Evolutionary conservation across 37 sponge, comb jelly and placozoan species (phyloP).

Genomic region (Axinella damicornis): DNA sequence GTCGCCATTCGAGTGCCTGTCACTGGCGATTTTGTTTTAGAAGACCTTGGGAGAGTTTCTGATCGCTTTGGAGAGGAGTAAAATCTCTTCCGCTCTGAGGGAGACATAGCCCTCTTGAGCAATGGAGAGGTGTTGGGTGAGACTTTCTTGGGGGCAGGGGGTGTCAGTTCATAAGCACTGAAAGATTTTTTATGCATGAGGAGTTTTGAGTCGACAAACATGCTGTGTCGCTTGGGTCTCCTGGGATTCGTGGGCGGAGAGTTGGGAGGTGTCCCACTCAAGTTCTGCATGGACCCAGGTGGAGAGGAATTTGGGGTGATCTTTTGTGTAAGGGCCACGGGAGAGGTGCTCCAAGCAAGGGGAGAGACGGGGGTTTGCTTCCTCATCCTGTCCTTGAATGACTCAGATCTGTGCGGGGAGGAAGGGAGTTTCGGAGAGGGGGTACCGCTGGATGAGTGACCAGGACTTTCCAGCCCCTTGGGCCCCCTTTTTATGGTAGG

Average conservation of each 20-base stretch:
- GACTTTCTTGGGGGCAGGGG: slow-evolving; percentile 16
- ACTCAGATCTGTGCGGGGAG: slow-evolving; percentile 69
- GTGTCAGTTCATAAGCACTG: slow-evolving; percentile 37
- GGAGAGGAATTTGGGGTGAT: slow-evolving; percentile 72
- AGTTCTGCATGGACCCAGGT: slow-evolving; percentile 70
- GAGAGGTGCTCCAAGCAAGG: slow-evolving; percentile 73
- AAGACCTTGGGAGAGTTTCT: slow-evolving; percentile 16
- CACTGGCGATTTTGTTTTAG: too few species aligned
- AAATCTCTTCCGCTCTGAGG: slow-evolving; percentile 11
- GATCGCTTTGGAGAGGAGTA: slow-evolving; percentile 14
- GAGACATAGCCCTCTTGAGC: slow-evolving; percentile 74
- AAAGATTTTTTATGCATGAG: slow-evolving; percentile 52
- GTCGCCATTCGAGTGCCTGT: not conserved
- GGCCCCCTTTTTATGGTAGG: slow-evolving; percentile 22
- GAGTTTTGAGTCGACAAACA: slow-evolving; percentile 51
- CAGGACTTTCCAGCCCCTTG: slow-evolving; percentile 33
- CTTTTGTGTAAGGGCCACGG: slow-evolving; percentile 42
- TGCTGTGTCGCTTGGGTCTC: slow-evolving; percentile 67
- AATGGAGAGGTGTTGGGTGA: slow-evolving; percentile 76
- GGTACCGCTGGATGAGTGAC: slow-evolving; percentile 65
- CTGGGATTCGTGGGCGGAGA: slow-evolving; percentile 51
- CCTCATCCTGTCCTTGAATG: slow-evolving; percentile 52
- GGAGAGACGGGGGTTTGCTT: slow-evolving; percentile 78
- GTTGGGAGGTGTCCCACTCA: slow-evolving; percentile 61
- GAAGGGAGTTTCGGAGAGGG: slow-evolving; percentile 68